Evolutionary conservation across 2,888 invertebrate genomes (phyloP).

Genomic region (Encarsia formosa): DNA sequence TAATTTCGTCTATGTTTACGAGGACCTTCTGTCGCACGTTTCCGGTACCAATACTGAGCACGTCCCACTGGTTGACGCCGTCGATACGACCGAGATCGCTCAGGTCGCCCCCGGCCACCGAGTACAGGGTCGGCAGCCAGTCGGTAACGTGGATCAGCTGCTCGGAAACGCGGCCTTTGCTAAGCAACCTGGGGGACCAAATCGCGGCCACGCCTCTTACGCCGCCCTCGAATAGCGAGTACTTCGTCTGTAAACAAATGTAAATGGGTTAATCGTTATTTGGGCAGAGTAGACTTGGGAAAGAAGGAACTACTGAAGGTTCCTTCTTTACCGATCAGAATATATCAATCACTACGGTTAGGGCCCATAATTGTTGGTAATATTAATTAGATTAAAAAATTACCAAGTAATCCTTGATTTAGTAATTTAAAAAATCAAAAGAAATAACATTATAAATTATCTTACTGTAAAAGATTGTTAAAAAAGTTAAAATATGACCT

Average conservation of each 20-base stretch:
- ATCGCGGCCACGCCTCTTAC: conserved; percentile 62
- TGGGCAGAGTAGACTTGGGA: too few relatives aligned
- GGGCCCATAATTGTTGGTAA: too few relatives aligned
- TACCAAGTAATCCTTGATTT: too few relatives aligned
- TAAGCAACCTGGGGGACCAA: conserved; percentile 61
- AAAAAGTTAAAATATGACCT: too few relatives aligned
- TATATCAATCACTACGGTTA: too few relatives aligned
- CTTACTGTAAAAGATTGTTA: too few relatives aligned
- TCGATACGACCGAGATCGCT: conserved; percentile 47
- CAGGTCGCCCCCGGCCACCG: conserved; percentile 57
- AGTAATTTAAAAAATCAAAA: too few relatives aligned
- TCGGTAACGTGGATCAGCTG: conserved; percentile 65
- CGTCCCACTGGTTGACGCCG: conserved; percentile 54
- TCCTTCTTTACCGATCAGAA: too few relatives aligned
- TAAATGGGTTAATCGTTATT: not conserved
- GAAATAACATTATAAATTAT: too few relatives aligned
- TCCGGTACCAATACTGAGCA: conserved; percentile 46
- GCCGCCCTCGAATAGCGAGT: conserved; percentile 70
- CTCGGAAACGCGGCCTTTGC: conserved; percentile 57
- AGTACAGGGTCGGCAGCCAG: conserved; percentile 67
- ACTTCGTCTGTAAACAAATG: conserved; percentile 56
- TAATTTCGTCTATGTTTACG: conserved; percentile 54
- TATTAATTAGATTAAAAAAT: too few relatives aligned
- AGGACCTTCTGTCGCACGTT: conserved; percentile 51
- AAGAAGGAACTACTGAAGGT: too few relatives aligned